Evolutionary conservation across 2,888 invertebrate species (phyloP).

Genomic region (Drosophila mercatorum): DNA sequence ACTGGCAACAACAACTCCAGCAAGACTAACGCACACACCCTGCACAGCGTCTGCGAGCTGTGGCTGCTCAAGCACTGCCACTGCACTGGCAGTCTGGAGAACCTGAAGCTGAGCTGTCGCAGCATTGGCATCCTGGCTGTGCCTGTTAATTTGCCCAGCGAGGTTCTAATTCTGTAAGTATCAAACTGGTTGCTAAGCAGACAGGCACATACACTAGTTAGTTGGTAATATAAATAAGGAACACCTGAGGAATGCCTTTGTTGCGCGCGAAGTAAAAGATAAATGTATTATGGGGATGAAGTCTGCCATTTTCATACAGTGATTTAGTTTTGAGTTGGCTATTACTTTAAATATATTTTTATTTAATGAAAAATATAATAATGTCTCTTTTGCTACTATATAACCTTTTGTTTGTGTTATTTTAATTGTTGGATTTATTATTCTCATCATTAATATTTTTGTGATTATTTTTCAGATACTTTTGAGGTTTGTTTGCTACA

Average conservation of each 20-base stretch:
- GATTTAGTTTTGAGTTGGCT: no score
- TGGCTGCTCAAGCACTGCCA: constrained; percentile 83
- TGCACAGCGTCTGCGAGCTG: constrained; percentile 80
- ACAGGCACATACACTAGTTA: not conserved
- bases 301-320: no score
- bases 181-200: not conserved
- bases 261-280: not conserved
- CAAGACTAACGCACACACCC: constrained; percentile 56
- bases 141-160: constrained; percentile 82
- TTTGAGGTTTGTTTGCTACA: no score
- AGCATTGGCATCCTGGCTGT: constrained; percentile 82
- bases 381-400: no score
- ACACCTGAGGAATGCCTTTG: not conserved
- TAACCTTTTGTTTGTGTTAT: no score
- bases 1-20: constrained; percentile 22
- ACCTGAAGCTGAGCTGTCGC: constrained; percentile 82
- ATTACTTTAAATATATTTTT: no score
- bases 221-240: not conserved
- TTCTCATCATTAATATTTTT: no score
- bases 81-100: constrained; percentile 81
- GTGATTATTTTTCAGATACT: no score
- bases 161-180: constrained; percentile 83
- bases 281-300: not conserved
- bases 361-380: no score
- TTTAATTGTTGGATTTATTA: no score